Conservation (phyloP, 2,888 invertebrate genomes). For the Acronicta psi region DNA sequence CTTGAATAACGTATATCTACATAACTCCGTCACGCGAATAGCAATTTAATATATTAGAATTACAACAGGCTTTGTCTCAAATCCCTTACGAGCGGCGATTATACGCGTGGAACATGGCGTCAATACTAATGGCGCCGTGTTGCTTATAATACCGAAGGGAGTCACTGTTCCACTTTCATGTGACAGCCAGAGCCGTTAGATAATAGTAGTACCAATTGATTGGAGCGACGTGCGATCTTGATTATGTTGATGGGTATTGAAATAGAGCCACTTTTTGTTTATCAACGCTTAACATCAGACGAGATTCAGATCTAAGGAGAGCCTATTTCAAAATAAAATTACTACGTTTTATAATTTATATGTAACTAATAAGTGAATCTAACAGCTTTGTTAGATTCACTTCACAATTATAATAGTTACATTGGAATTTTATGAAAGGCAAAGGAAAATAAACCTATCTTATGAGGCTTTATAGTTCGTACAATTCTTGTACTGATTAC, state of each 20-base stretch:
- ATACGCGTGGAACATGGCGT: conserved; percentile 24
- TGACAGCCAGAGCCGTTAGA: conserved; percentile 24
- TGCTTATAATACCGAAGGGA: conserved; percentile 33
- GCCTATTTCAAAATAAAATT: too few species aligned
- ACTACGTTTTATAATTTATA: too few species aligned
- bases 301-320: too few species aligned
- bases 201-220: conserved; percentile 24
- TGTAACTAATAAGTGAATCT: too few species aligned
- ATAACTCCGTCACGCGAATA: too few species aligned
- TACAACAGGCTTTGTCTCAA: conserved; percentile 35
- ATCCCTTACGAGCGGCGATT: conserved; percentile 38
- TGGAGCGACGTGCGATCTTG: conserved; percentile 33
- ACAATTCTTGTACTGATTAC: too few species aligned
- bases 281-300: not conserved
- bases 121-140: conserved; percentile 38
- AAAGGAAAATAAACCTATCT: too few species aligned
- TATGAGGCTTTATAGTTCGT: too few species aligned
- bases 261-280: conserved; percentile 4
- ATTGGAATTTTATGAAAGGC: too few species aligned
- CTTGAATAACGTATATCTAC: too few species aligned
- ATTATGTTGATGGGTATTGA: conserved; percentile 32
- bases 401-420: too few species aligned
- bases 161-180: conserved; percentile 39
- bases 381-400: too few species aligned
- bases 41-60: conserved; percentile 24